Evolutionary conservation across 2,797 vertebrate genomes (phyloP), one percentile per base, ranked within the genome.

Genomic region (Aselliscus stoliczkanus): DNA sequence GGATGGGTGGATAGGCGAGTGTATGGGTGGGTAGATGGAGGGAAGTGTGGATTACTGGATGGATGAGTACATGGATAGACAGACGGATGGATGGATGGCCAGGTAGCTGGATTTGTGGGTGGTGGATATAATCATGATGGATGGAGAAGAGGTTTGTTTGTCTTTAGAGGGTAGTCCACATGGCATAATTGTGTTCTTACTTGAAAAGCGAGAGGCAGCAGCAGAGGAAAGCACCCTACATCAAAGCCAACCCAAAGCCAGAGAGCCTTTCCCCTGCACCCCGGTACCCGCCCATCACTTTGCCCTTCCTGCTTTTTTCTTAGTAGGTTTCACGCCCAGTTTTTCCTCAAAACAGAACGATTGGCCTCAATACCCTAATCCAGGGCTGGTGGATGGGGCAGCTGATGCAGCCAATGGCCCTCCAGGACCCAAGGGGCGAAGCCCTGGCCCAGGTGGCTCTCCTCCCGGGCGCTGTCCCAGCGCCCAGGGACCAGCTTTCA

Each of bases 191-290:
- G 47, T 11, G 44, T 11, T 58, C 85, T 67, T 0, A 31, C 10
- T 0, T 6, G 47, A 31, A 52, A 42, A 42, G 50, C 12, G 0
- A 31, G 47, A 20, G 0, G 18, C 17, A 4, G n/a, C 18, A 8
- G 23, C 37, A 4, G 39, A 64, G 23, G 42, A 25, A 15, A 31
- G 18, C 18, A 12, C 7, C 37, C 64, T 14, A 1, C 1, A 2
- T 39, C 42, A 21, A 17, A 37, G 37, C 72, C 70, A 5, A 34
- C 7, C n/a, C 37, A 5, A 7, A 11, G 27, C 2, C 65, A 4
- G 8, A 10, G 31, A 12, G 5, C 25, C 42, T 31, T 44, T 9
- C 23, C 25, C 2, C 0, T 0, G 4, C 0, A 0, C 29, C 64
- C 67, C 56, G 5, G 18, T 15, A 6, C 31, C 37, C 5, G 0